Base-by-base conservation (phyloP, 2,888 invertebrate genomes). In the Mesodorylaimus sp. region DNA sequence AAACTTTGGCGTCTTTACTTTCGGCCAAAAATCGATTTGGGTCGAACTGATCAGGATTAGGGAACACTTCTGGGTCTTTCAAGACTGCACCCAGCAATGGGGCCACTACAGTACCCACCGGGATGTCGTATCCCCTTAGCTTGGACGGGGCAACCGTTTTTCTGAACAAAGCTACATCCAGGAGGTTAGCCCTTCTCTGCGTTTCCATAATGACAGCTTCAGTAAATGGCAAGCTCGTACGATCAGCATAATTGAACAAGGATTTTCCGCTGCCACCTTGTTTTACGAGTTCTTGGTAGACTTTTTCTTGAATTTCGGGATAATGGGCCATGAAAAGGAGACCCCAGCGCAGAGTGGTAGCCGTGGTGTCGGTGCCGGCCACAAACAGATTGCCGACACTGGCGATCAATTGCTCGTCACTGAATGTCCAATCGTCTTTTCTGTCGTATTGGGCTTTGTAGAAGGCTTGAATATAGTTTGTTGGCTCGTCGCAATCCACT, bases 201-300 rank as follows among this genome's bases (percentile, higher is more conserved):
- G 19, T 46, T 38, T 46, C 47, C n/a, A 26, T 26, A 7, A 46
- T 39, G 36, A 46, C 47, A 3, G 47, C 47, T 28, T 46, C 47
- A 3, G 36, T 36, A 21, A 19, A 46, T 3, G 47, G 47, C 3
- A 46, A 24, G 19, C n/a, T 46, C 3, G 29, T 3, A 7, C 47
- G 26, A n/a, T 46, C 41, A 16, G 38, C 10, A 21, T 19, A 26
- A 13, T 57, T 54, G n/a, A 61, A 60, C n/a, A n/a, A n/a, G n/a
- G 50, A 47, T 10, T 57, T 54, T 1, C 53, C 54, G 3, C 53
- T 10, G 3, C 63, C 64, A 19, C 60, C 55, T 3, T 50, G 44
- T 2, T 53, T 25, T 3, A 50, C 51, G 19, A 66, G 58, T 52
- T 66, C 66, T 2, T 48, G 39, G 48, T 62, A 58, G 1, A 64